Conservation (phyloP, 2,888 invertebrate genomes). For the Rhagium mordax region DNA sequence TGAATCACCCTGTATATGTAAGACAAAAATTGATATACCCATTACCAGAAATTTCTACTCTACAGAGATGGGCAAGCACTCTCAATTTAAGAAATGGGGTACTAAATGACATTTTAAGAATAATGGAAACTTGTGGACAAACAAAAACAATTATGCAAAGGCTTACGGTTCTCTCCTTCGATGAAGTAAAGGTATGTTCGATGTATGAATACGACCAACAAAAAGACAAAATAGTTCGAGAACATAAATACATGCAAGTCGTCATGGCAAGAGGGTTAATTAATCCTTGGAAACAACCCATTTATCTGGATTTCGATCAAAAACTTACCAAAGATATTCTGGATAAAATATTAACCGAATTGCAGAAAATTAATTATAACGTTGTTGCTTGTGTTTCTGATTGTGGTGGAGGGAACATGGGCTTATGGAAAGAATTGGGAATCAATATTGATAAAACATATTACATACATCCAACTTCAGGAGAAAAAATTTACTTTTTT, state of each 20-base stretch:
- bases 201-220: constrained; percentile 30
- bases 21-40: constrained; percentile 47
- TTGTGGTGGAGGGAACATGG: constrained; percentile 55
- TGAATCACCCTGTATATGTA: no score
- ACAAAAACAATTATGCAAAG: constrained; percentile 6
- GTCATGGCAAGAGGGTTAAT: constrained; percentile 44
- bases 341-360: constrained; percentile 16
- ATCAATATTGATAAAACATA: neutral
- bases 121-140: constrained; percentile 44
- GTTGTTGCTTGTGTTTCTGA: constrained; percentile 57
- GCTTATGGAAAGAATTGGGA: neutral
- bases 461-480: constrained; percentile 38
- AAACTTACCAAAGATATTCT: constrained; percentile 56
- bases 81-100: constrained; percentile 45
- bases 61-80: constrained; percentile 51
- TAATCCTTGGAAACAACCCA: constrained; percentile 52
- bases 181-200: constrained; percentile 49
- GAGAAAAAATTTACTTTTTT: constrained; percentile 44
- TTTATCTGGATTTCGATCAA: constrained; percentile 56
- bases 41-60: constrained; percentile 46
- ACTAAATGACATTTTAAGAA: constrained; percentile 35
- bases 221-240: neutral
- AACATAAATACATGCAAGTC: no score
- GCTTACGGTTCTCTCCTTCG: constrained; percentile 39
- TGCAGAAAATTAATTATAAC: constrained; percentile 49